These are phyloP conservation scores for Dryas iulia DNA, from an alignment of 1,140 invertebrate species.

Conservation along the genomic window DNA sequence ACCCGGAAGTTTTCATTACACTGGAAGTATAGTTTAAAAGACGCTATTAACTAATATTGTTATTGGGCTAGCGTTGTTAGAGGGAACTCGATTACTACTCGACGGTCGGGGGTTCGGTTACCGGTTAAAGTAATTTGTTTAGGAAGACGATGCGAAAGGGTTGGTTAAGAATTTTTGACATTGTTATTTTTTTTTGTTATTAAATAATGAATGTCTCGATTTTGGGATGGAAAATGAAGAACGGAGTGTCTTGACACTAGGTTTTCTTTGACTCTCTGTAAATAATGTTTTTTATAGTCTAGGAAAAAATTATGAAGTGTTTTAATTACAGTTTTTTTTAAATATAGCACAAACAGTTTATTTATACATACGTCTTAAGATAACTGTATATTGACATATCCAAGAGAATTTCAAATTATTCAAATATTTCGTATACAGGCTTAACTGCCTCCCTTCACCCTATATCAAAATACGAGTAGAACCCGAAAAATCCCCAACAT, in stretches of 20 bases:
- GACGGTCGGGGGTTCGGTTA: background rate
- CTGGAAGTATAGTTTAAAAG: constrained; percentile 14
- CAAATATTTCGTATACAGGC: background rate
- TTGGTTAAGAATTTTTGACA: no score
- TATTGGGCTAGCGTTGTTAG: background rate
- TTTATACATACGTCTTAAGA: no score
- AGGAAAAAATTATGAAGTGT: no score
- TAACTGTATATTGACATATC: background rate
- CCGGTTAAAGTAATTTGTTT: background rate
- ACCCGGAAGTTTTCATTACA: constrained; percentile 16
- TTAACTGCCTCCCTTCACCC: background rate
- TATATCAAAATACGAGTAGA: constrained; percentile 8
- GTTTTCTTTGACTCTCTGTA: no score
- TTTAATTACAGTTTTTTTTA: no score
- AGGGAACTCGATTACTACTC: background rate
- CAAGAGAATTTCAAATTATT: background rate
- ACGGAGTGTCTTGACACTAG: no score
- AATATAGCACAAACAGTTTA: no score
- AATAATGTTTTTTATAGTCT: background rate
- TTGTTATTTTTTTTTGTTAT: no score
- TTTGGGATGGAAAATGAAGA: no score
- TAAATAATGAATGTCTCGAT: no score
- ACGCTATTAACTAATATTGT: constrained; percentile 8
- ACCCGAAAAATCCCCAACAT: constrained; percentile 1
- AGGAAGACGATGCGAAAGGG: background rate